phyloP scores from a whole-genome alignment of 2,797 vertebrate species.

The Kryptopterus vitreolus region DNA sequence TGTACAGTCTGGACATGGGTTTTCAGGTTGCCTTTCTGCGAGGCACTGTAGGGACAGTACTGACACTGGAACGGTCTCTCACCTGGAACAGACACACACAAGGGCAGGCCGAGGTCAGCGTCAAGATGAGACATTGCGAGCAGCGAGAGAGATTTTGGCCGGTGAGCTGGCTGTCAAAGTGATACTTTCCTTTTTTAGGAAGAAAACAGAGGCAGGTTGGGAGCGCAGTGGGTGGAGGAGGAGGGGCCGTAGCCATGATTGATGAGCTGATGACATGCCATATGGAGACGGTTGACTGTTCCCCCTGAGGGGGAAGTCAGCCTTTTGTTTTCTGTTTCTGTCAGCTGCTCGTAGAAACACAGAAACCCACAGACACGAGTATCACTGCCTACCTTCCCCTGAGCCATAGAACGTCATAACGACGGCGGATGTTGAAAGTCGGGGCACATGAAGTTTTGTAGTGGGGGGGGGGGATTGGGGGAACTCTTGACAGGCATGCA shows the following conservation, averaged over 20 bases:
- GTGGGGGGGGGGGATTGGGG: too few relatives aligned
- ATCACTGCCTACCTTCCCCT: slow-evolving; percentile 58
- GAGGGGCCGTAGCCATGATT: slow-evolving; percentile 63
- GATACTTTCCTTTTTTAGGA: slow-evolving; percentile 41
- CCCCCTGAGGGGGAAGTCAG: slow-evolving; percentile 69
- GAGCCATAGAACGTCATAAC: slow-evolving; percentile 56
- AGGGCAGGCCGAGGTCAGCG: slow-evolving; percentile 54
- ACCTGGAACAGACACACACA: slow-evolving; percentile 74
- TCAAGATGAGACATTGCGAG: slow-evolving; percentile 36
- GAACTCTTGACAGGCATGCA: slow-evolving; percentile 57
- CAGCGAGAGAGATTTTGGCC: slow-evolving; percentile 40
- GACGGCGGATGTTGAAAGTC: slow-evolving; percentile 55
- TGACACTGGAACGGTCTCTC: slow-evolving; percentile 81
- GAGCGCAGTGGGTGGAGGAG: slow-evolving; percentile 62
- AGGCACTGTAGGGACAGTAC: slow-evolving; percentile 84
- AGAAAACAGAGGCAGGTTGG: slow-evolving; percentile 66
- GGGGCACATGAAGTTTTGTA: slow-evolving; percentile 54
- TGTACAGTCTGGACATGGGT: slow-evolving; percentile 58
- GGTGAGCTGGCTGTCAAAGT: slow-evolving; percentile 51
- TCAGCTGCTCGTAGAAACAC: slow-evolving; percentile 65
- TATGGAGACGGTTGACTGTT: slow-evolving; percentile 73
- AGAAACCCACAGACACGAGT: slow-evolving; percentile 62
- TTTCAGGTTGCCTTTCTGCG: slow-evolving; percentile 87
- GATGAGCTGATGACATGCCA: slow-evolving; percentile 74
- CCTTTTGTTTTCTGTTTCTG: slow-evolving; percentile 69